These are phyloP conservation scores for Lepilemur ruficaudatus DNA, from an alignment of 2,797 vertebrate genomes.

Conservation along the genomic window DNA sequence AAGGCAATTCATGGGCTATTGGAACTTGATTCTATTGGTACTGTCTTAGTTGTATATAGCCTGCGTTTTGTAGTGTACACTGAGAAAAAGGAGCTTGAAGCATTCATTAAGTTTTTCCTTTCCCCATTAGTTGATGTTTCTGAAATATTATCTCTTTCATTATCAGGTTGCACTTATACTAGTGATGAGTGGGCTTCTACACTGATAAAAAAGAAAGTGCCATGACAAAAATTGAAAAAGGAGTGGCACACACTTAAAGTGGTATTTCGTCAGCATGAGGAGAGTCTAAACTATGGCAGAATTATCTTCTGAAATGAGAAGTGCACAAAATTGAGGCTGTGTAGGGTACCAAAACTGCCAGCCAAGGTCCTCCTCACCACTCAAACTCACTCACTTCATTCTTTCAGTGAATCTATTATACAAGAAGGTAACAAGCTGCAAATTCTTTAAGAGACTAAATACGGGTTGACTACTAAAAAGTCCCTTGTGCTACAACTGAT, in stretches of 20 bases:
- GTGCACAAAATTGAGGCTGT: background rate
- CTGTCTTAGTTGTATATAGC: background rate
- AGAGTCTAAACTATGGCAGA: background rate
- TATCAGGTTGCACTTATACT: background rate
- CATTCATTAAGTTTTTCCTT: background rate
- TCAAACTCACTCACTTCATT: background rate
- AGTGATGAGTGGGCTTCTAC: background rate
- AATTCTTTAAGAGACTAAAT: background rate
- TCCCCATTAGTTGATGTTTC: background rate
- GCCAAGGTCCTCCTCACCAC: rapidly evolving
- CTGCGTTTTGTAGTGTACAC: background rate
- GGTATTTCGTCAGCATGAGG: background rate
- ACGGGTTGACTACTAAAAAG: background rate
- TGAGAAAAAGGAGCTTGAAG: background rate
- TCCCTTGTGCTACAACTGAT: background rate
- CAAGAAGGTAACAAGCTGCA: background rate
- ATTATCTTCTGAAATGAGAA: background rate
- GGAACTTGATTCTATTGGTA: background rate
- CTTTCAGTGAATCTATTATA: background rate
- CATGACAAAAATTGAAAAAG: rapidly evolving
- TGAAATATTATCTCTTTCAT: background rate
- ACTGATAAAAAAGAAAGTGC: background rate
- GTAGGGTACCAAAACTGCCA: too few relatives aligned
- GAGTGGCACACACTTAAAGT: background rate
- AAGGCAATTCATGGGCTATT: background rate